Conservation (phyloP, 2,797 vertebrate species). For the Sebastes vulpes region DNA sequence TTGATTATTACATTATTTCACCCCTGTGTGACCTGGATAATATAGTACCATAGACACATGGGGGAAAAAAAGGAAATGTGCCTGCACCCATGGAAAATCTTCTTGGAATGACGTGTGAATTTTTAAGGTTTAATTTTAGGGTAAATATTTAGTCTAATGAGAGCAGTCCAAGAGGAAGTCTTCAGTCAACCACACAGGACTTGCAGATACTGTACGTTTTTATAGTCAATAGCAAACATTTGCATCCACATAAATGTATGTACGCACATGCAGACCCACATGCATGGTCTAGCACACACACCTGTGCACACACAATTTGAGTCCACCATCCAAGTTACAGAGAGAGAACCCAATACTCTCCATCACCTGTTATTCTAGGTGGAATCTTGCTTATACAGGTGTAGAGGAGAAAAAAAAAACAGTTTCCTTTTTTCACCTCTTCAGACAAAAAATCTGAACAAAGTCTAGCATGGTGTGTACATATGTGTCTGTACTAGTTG, state of each 20-base stretch:
- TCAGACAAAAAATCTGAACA: conserved; percentile 55
- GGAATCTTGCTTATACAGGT: conserved; percentile 78
- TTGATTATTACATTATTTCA: background rate
- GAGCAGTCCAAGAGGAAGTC: conserved; percentile 37
- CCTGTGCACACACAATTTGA: conserved; percentile 3
- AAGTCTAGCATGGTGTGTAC: conserved; percentile 36
- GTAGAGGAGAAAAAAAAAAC: conserved; percentile 43
- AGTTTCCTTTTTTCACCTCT: conserved; percentile 58
- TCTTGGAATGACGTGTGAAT: conserved; percentile 28
- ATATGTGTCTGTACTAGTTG: conserved; percentile 54
- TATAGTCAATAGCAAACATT: conserved; percentile 11
- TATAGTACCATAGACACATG: background rate
- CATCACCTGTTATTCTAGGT: conserved; percentile 79
- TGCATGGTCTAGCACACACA: background rate
- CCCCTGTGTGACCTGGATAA: conserved; percentile 8
- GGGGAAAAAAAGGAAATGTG: background rate
- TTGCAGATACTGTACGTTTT: background rate
- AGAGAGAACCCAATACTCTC: conserved; percentile 51
- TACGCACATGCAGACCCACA: background rate
- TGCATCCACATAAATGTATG: background rate
- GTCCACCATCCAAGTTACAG: conserved; percentile 28
- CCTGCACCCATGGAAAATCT: conserved; percentile 29
- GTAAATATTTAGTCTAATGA: conserved; percentile 56
- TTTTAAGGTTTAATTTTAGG: conserved; percentile 7
- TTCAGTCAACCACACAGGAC: background rate